Base-by-base conservation (phyloP, 2,888 invertebrate genomes). In the Chydorus sphaericus region DNA sequence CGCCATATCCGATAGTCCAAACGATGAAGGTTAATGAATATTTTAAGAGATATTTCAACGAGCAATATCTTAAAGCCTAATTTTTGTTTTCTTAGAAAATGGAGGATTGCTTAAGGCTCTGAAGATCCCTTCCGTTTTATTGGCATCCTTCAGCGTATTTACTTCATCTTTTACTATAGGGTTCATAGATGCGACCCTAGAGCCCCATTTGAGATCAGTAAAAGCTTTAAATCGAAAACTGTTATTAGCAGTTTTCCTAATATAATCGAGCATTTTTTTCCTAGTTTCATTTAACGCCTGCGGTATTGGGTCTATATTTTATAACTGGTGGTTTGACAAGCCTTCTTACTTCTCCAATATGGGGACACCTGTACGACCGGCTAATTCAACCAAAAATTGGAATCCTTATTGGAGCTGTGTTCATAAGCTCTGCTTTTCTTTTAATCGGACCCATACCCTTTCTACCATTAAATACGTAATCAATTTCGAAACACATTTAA, bases 151-250 rank as follows among this genome's bases (percentile, higher is more conserved):
- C 57, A 83, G 83, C 64, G 85, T 86, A 63, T 77, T 84, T 59
- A 80, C 77, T 0, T 85, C 85, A 0, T 84, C 85, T 60, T 79
- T 83, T 75, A 85, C 85, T 62, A 85, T 88, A 53, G 87, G 88
- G 18, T 93, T 90, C 69, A 73, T 92, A 23, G 85, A 88, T 67
- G 90, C 91, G 0, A 91, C 91, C 0, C 72, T 93, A 20, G 88
- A 91, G 63, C 87, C 85, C 0, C 92, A 92, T 73, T 73, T 93
- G n/a, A 68, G 84, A 61, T 74, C 77, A 70, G 78, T 78, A 68
- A 62, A 57, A 58, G 37, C n/a, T n/a, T n/a, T n/a, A n/a, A n/a
- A n/a, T n/a, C n/a, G n/a, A n/a, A n/a, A n/a, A n/a, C n/a, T n/a
- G n/a, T n/a, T n/a, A n/a, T n/a, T n/a, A n/a, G n/a, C n/a, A n/a